Conservation (phyloP, 2,113 vertebrate species). For the Procavia capensis region DNA sequence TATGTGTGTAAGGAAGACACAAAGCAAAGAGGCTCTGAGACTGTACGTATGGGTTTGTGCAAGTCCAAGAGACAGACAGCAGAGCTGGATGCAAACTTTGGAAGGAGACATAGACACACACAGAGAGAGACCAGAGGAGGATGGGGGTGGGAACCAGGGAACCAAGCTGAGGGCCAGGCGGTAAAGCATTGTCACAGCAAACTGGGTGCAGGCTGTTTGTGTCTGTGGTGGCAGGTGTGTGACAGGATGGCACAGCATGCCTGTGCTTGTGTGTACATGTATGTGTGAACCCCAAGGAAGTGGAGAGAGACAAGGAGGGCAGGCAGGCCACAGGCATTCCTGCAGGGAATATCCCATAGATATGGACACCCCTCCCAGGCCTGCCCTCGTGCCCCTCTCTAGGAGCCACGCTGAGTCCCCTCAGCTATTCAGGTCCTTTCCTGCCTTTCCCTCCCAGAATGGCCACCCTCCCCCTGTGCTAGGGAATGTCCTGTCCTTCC, state of each 20-base stretch:
- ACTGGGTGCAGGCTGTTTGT: background rate
- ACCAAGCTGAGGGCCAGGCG: background rate
- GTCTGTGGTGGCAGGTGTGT: background rate
- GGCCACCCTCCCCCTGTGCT: background rate
- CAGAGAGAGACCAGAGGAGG: background rate
- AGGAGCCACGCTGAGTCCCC: background rate
- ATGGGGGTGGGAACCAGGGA: background rate
- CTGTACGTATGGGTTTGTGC: background rate
- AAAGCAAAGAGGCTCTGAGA: background rate
- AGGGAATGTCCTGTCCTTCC: background rate
- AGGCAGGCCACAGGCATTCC: background rate
- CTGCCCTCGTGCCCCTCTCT: background rate
- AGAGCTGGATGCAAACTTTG: background rate
- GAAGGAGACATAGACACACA: background rate
- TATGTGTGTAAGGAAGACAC: background rate
- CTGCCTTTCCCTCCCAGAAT: background rate
- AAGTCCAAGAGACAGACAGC: background rate
- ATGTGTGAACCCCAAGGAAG: background rate
- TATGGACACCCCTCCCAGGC: rapidly evolving
- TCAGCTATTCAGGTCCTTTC: background rate
- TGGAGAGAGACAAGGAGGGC: background rate
- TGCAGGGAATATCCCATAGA: background rate
- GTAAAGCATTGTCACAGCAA: background rate
- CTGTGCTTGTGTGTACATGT: background rate
- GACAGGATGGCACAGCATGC: background rate